Base-by-base conservation (phyloP, 2,797 vertebrate genomes). In the Momotus momota region DNA sequence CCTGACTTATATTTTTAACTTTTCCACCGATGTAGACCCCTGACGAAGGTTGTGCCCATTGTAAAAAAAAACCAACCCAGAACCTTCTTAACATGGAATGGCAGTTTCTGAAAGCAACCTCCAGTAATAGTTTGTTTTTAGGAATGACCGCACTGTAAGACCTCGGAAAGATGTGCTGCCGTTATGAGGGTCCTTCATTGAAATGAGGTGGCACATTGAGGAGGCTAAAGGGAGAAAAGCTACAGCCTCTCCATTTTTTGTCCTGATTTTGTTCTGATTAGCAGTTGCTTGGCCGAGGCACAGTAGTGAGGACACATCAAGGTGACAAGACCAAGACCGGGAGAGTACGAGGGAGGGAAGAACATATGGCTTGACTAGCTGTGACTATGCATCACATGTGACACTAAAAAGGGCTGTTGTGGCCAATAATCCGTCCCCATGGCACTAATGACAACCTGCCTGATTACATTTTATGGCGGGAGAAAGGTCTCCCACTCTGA, bases 311-410 rank as follows among this genome's bases (percentile, higher is more conserved):
- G 86, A 69, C 6, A 3, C 21, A 43, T 71, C 72, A 72, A 91
- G 79, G 88, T 85, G 84, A 85, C 22, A 74, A 74, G 52, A 80
- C 19, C 67, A 35, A 86, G 67, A 54, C 69, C 43, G 23, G 52
- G 46, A 87, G 11, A 71, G 38, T 21, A 73, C 70, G 33, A 86
- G 55, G 29, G 67, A 91, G 46, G 77, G 43, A 67, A 54, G 79
- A 43, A 65, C 86, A 72, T 79, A 67, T 60, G 93, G 93, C 71
- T 91, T 38, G 79, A 67, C 88, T 90, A 85, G 62, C 89, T 75
- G 88, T 58, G 83, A 74, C 86, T 71, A 52, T 71, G 58, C 74
- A 62, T 84, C 79, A 90, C 41, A 45, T 31, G 54, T 66, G 75
- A 66, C 41, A 41, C 72, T 27, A 51, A 79, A 49, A 46, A 51